Evolutionary conservation across 2,888 invertebrate genomes (phyloP), one percentile per base, ranked within the genome.

Genomic region (Eristalis pertinax): DNA sequence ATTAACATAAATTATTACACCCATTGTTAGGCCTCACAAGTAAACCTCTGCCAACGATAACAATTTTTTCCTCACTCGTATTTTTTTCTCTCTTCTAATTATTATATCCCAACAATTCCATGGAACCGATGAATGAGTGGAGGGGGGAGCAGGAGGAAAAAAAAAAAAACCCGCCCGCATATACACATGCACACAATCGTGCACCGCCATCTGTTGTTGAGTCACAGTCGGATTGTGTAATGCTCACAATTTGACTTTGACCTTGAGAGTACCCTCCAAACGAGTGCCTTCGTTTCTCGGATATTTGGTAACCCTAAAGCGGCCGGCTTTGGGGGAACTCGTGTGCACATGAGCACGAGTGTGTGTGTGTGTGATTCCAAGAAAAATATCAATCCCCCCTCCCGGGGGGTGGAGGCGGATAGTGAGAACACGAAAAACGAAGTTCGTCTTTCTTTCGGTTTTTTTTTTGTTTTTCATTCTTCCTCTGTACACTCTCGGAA

Each of bases 231-330:
- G 60, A 73, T 68, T 63, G 67, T 63, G 63, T 72, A 68, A 73
- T 76, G 72, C 56, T 56, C 63, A 76, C 56, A 63, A n/a, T 64
- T 85, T 63, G 32, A 32, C 72, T 58, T 81, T 85, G 81, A 85
- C 84, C 84, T 77, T 85, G 81, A 80, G 73, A 58, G 58, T 85
- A 41, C 63, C 80, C 67, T 69, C 35, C 50, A 76, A 72, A 32
- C 7, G 19, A 26, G 4, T 26, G 22, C 15, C 38, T 58, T 41
- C 26, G 32, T 62, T 68, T 80, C 43, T 24, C 67, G 58, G 63
- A 32, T 64, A 72, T 67, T 81, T 81, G 76, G 72, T 85, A 85
- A 81, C 84, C 81, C 84, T 85, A 81, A 63, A 67, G 62, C 32
- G 32, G 32, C 77, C 26, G 60, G 26, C 11, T 13, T 32, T 32